These are phyloP conservation scores for Pimpla rufipes DNA, from an alignment of 2,888 invertebrate genomes.

Conservation along the genomic window DNA sequence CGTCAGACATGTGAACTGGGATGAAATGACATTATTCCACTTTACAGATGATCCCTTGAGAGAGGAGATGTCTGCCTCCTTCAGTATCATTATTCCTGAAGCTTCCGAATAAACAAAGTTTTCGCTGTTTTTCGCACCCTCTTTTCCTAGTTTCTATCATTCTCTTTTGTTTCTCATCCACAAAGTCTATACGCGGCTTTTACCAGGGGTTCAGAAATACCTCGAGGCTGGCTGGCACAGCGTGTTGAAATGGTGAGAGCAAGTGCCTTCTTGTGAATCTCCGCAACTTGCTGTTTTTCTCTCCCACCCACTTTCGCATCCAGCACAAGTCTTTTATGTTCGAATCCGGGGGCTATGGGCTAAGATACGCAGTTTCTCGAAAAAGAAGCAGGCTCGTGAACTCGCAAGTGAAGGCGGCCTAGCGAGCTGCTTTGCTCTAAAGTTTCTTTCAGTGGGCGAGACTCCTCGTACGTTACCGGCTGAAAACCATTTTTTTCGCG, in stretches of 20 bases:
- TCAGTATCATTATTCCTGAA: neutral
- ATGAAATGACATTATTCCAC: too few species aligned
- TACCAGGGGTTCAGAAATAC: conserved; percentile 2
- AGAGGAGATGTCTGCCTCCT: neutral
- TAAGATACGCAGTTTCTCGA: conserved; percentile 54
- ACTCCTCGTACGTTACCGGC: conserved; percentile 35
- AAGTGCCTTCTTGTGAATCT: conserved; percentile 32
- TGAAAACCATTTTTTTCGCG: conserved; percentile 52
- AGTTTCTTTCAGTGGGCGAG: conserved; percentile 56
- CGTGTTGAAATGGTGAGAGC: conserved; percentile 23
- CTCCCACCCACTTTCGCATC: conserved; percentile 17
- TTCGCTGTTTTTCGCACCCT: neutral
- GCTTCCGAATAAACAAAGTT: neutral
- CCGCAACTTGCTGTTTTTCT: conserved; percentile 15
- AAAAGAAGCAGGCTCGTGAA: conserved; percentile 29
- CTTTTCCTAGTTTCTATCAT: conserved; percentile 2
- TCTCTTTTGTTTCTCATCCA: conserved; percentile 3
- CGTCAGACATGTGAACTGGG: too few species aligned
- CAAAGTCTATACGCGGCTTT: conserved; percentile 18
- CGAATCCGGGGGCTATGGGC: conserved; percentile 50
- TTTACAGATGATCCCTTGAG: neutral
- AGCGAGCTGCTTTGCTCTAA: conserved; percentile 50
- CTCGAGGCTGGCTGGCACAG: conserved; percentile 11
- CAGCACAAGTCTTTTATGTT: conserved; percentile 51
- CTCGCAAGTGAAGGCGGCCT: conserved; percentile 16